phyloP scores from a whole-genome alignment of 2,113 vertebrate genomes.

The Gopherus evgoodei region DNA sequence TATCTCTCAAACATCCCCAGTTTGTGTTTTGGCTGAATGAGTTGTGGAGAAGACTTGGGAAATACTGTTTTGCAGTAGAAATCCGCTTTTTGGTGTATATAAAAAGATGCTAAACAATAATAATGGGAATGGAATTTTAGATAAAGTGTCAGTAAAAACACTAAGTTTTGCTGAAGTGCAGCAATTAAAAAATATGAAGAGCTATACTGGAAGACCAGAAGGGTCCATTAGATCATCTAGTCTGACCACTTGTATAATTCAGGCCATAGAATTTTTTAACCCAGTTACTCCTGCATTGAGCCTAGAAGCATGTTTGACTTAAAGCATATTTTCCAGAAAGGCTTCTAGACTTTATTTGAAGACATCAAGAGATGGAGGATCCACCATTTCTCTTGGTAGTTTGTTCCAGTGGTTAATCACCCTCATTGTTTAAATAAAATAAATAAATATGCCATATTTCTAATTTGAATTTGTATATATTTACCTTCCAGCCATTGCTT shows the following conservation, averaged over 20 bases:
- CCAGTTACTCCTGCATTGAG: neutral
- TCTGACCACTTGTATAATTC: neutral
- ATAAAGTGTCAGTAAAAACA: neutral
- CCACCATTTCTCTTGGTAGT: neutral
- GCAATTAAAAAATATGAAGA: neutral
- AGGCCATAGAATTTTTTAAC: neutral
- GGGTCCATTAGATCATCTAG: neutral
- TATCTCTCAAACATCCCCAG: neutral
- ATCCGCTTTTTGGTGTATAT: neutral
- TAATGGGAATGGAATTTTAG: neutral
- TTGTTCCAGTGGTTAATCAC: neutral
- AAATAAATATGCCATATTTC: neutral
- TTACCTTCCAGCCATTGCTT: neutral
- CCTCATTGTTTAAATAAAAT: neutral
- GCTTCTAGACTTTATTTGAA: neutral
- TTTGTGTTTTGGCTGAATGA: neutral
- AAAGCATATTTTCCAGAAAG: neutral
- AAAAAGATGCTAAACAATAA: neutral
- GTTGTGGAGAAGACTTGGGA: neutral
- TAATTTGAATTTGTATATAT: neutral
- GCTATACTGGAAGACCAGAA: neutral
- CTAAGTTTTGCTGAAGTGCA: neutral
- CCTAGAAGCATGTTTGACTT: too few species aligned
- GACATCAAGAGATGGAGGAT: neutral
- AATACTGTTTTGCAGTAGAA: neutral